Evolutionary conservation across 2,113 vertebrate genomes (phyloP).

Genomic region (Myiagra hebetior): DNA sequence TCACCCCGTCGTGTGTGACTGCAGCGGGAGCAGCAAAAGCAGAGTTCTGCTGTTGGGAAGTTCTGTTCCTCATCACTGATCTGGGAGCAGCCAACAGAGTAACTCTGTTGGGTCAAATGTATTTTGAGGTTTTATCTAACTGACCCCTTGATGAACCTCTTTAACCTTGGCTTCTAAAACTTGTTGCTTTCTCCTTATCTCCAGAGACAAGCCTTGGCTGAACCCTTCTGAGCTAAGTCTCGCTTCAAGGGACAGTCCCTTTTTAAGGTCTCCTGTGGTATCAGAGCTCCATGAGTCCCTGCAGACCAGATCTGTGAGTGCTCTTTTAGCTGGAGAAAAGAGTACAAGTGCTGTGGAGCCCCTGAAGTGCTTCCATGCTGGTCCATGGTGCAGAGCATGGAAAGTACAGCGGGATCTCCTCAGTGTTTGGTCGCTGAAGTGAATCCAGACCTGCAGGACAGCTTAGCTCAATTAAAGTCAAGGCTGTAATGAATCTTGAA

Average conservation of each 20-base stretch:
- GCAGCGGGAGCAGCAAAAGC: background rate
- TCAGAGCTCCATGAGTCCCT: background rate
- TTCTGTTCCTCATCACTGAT: background rate
- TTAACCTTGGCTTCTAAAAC: background rate
- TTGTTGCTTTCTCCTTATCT: background rate
- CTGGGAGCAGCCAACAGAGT: background rate
- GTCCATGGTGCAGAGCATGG: background rate
- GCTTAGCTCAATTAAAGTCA: background rate
- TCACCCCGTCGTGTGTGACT: rapidly evolving
- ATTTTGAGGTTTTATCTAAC: background rate
- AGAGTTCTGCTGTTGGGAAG: background rate
- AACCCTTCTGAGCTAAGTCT: background rate
- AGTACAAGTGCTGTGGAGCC: background rate
- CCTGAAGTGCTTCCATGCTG: rapidly evolving
- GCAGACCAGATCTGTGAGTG: background rate
- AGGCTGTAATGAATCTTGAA: background rate
- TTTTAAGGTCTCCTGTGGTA: background rate
- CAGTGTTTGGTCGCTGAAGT: background rate
- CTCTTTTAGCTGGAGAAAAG: background rate
- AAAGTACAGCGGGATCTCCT: background rate
- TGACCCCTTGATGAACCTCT: background rate
- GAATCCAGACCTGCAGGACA: background rate
- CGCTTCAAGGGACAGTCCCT: background rate
- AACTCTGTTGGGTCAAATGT: background rate
- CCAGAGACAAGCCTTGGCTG: background rate